Conservation (phyloP, 2,797 vertebrate genomes). For the Orestias chungarensis region DNA sequence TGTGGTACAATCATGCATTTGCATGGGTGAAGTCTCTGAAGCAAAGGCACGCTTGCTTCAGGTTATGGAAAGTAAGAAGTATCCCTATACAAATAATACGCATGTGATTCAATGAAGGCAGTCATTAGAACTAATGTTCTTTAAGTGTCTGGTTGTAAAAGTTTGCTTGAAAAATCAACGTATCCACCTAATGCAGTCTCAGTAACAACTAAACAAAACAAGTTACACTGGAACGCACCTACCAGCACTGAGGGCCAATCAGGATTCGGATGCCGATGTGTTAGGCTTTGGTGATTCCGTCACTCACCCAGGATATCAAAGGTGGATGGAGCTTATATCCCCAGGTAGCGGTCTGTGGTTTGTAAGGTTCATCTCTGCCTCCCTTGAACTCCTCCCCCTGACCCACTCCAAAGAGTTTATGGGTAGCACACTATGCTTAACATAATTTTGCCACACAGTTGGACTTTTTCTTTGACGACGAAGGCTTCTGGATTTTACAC, state of each 20-base stretch:
- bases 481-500: constrained; percentile 5
- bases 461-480: constrained; percentile 7
- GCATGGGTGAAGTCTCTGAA: neutral
- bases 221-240: constrained; percentile 45
- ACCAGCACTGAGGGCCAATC: constrained; percentile 69
- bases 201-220: constrained; percentile 51
- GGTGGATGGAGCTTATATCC: constrained; percentile 70
- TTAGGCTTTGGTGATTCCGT: constrained; percentile 58
- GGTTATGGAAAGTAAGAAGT: neutral
- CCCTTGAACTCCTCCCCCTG: constrained; percentile 64
- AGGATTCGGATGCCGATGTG: constrained; percentile 58
- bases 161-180: neutral
- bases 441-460: constrained; percentile 46
- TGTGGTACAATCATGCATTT: neutral
- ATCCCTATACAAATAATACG: neutral
- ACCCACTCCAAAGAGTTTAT: constrained; percentile 69
- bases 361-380: constrained; percentile 79
- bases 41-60: neutral
- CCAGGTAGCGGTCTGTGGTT: constrained; percentile 74
- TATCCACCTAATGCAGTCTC: constrained; percentile 14
- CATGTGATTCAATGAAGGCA: neutral
- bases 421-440: constrained; percentile 56
- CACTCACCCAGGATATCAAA: constrained; percentile 76
- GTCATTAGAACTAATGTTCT: neutral
- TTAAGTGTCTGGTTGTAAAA: neutral